Evolutionary conservation across 1,140 invertebrate species (phyloP).

Genomic region (Pissodes strobi): DNA sequence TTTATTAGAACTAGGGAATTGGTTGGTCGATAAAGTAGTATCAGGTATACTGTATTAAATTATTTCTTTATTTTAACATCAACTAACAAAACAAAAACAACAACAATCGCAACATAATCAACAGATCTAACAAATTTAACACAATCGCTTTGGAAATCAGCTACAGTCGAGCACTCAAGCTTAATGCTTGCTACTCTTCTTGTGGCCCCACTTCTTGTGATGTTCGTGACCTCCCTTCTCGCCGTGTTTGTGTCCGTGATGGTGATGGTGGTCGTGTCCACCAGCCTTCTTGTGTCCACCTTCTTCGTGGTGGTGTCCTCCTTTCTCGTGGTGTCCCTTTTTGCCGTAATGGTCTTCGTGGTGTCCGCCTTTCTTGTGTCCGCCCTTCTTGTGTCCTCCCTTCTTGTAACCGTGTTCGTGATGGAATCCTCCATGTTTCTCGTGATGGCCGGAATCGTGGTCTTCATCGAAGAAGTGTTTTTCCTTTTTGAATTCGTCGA

Average conservation of each 20-base stretch:
- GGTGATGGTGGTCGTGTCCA: conserved; percentile 69
- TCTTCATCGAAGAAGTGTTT: conserved; percentile 71
- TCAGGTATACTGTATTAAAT: conserved; percentile 9
- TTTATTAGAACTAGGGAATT: not conserved
- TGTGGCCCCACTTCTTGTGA: conserved; percentile 69
- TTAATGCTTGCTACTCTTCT: conserved; percentile 46
- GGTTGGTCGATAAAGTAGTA: not conserved
- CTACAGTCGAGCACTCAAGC: not conserved
- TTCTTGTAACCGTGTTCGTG: conserved; percentile 64
- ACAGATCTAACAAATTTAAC: conserved; percentile 27
- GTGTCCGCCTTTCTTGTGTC: conserved; percentile 66
- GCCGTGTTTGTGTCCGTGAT: conserved; percentile 66
- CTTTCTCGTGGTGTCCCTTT: conserved; percentile 65
- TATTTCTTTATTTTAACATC: conserved; percentile 12
- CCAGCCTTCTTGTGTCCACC: conserved; percentile 70
- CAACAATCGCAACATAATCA: conserved; percentile 35
- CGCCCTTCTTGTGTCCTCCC: conserved; percentile 66
- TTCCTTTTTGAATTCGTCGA: conserved; percentile 74
- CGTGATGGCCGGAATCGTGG: conserved; percentile 66
- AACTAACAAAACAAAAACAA: conserved; percentile 37
- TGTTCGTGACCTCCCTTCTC: conserved; percentile 70
- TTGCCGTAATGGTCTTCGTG: conserved; percentile 66
- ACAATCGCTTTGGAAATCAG: conserved; percentile 24
- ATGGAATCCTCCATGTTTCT: conserved; percentile 65
- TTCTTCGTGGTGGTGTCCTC: conserved; percentile 63